Conservation (phyloP, 2,888 invertebrate species). For the Caenorhabditis japonica region DNA sequence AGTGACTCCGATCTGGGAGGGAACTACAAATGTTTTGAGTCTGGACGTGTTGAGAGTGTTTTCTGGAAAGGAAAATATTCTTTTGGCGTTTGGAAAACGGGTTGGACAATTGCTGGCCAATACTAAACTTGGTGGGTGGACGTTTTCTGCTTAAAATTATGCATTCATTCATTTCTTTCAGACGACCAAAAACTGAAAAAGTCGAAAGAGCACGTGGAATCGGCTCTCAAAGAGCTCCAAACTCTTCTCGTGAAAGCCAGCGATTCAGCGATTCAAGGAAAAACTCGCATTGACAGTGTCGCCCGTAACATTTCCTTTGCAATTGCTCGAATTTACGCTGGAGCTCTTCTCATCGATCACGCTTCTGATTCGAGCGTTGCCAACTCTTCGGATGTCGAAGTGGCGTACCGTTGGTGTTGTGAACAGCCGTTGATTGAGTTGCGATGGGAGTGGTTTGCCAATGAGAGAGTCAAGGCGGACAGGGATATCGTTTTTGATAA, state of each 20-base stretch:
- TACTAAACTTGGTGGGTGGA: conserved; percentile 28
- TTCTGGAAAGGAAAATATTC: conserved; percentile 78
- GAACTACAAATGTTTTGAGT: conserved; percentile 81
- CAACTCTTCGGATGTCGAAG: conserved; percentile 60
- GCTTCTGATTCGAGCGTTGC: conserved; percentile 70
- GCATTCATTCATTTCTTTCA: neutral
- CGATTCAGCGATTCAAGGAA: conserved; percentile 32
- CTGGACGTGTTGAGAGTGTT: conserved; percentile 81
- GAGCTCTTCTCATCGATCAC: conserved; percentile 77
- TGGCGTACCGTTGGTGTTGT: conserved; percentile 63
- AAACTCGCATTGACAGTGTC: conserved; percentile 76
- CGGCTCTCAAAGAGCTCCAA: conserved; percentile 51
- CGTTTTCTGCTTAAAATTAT: neutral
- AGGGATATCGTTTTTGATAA: conserved; percentile 66
- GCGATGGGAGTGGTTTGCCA: conserved; percentile 54
- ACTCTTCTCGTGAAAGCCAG: conserved; percentile 54
- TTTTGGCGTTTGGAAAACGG: conserved; percentile 77
- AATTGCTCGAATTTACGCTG: conserved; percentile 78
- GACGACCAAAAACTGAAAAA: conserved; percentile 33
- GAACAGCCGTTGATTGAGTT: conserved; percentile 64
- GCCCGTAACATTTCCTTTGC: conserved; percentile 80
- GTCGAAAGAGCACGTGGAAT: conserved; percentile 42
- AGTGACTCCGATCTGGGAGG: conserved; percentile 82
- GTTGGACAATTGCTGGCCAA: conserved; percentile 65
- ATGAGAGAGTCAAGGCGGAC: conserved; percentile 56